phyloP scores from a whole-genome alignment of 2,888 invertebrate genomes.

The Papilio demoleus region DNA sequence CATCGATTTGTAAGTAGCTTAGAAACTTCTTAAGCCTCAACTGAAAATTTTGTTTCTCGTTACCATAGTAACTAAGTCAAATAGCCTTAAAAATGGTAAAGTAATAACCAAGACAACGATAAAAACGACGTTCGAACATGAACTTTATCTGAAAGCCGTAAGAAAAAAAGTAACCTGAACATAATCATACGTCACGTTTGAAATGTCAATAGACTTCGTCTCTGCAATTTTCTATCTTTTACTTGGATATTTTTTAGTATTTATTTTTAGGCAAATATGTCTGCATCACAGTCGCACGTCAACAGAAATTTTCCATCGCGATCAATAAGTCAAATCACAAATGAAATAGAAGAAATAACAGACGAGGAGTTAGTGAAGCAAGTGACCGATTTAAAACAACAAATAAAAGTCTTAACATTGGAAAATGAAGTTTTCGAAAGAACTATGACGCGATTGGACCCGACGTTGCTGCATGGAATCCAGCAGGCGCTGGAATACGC shows the following conservation, averaged over 20 bases:
- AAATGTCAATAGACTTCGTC: conserved; percentile 15
- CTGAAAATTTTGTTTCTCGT: conserved; percentile 2
- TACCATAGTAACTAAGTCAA: conserved; percentile 25
- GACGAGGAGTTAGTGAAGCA: conserved; percentile 67
- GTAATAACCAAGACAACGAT: background rate
- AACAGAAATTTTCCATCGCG: conserved; percentile 63
- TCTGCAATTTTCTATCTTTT: conserved; percentile 29
- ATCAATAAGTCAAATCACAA: conserved; percentile 59
- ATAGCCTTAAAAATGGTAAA: conserved; percentile 21
- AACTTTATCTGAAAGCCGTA: conserved; percentile 21
- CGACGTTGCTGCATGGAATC: conserved; percentile 74
- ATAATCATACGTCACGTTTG: background rate
- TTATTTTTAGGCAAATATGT: conserved; percentile 43
- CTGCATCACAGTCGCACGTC: conserved; percentile 47
- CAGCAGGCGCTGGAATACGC: conserved; percentile 73
- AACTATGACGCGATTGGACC: conserved; percentile 74
- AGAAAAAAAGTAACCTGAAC: background rate
- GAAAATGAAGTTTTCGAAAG: conserved; percentile 82
- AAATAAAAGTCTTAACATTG: conserved; percentile 62
- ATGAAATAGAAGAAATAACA: conserved; percentile 60
- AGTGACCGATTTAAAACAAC: conserved; percentile 62
- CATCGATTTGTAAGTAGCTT: background rate
- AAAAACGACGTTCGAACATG: conserved; percentile 16
- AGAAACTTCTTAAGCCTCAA: background rate
- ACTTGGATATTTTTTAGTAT: conserved; percentile 32